phyloP scores from a whole-genome alignment of 2,888 invertebrate genomes.

The Alcis repandata region DNA sequence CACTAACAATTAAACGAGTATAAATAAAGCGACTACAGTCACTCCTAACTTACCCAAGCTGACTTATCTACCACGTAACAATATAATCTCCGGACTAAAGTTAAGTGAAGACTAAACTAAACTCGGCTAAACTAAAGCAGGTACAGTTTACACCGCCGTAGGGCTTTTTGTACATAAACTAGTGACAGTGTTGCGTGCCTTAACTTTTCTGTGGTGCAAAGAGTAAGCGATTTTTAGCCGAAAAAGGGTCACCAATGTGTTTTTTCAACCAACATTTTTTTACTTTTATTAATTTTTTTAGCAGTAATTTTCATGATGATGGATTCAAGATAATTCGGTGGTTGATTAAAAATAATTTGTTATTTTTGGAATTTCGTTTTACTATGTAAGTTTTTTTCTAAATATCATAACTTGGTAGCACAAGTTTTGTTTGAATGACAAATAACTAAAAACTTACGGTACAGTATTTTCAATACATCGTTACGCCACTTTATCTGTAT shows the following conservation, averaged over 20 bases:
- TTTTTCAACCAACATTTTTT: background rate
- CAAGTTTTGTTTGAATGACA: no score
- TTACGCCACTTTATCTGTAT: no score
- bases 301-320: no score
- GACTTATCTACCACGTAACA: slow-evolving; percentile 52
- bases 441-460: no score
- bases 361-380: no score
- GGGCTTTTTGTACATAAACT: slow-evolving; percentile 71
- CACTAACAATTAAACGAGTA: background rate
- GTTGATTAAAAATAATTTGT: no score
- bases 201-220: slow-evolving; percentile 50
- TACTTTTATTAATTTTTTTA: background rate
- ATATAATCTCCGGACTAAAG: slow-evolving; percentile 56
- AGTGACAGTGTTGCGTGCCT: slow-evolving; percentile 74
- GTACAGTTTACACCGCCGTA: slow-evolving; percentile 57
- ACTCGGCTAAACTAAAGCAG: slow-evolving; percentile 41
- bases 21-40: slow-evolving; percentile 6
- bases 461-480: no score
- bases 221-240: slow-evolving; percentile 9
- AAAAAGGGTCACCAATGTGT: background rate
- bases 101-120: slow-evolving; percentile 46
- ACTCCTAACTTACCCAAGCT: slow-evolving; percentile 38
- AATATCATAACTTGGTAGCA: no score
- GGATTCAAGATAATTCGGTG: no score
- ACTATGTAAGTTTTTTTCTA: no score